Evolutionary conservation across 2,888 invertebrate genomes (phyloP), one percentile per base, ranked within the genome.

Genomic region (Gortyna flavago): DNA sequence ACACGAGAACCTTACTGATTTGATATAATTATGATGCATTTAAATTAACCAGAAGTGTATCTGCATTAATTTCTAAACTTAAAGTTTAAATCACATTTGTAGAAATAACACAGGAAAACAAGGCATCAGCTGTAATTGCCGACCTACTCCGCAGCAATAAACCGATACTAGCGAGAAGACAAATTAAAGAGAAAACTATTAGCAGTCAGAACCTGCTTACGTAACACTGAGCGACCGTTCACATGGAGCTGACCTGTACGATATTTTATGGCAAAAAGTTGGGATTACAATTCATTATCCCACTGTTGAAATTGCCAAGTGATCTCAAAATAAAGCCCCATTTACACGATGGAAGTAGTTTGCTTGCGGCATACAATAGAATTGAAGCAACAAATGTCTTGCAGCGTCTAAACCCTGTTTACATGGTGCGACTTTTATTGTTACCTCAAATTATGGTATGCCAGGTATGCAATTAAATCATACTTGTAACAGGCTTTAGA

Each of bases 121-220:
- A 48, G 57, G 54, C 57, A 64, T 35, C 71, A 61, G n/a, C 32
- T 8, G 61, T 73, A 65, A 79, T 79, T 25, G 32, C n/a, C 48
- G 59, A 73, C 73, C 73, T 71, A 68, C 67, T 80, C 25, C 9
- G 65, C 35, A 84, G 77, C 59, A 69, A 80, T 72, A 76, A 72
- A 72, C 57, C 51, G 66, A 83, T 59, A 29, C 66, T 32, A 59
- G n/a, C 21, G n/a, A 64, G 68, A 83, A 70, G 67, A 72, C 66
- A 75, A 87, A 80, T 78, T 72, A 62, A 80, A 76, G 78, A 77
- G 74, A 79, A 77, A 86, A 75, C 77, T 70, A 72, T 70, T 72
- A 86, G 71, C 74, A 71, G 54, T 67, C 41, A 41, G 68, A 75
- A 74, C 69, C 68, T 59, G 59, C 54, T 38, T 62, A 68, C 77